Evolutionary conservation across 1,140 invertebrate genomes (phyloP).

Genomic region (Zaprionus lachaisei): DNA sequence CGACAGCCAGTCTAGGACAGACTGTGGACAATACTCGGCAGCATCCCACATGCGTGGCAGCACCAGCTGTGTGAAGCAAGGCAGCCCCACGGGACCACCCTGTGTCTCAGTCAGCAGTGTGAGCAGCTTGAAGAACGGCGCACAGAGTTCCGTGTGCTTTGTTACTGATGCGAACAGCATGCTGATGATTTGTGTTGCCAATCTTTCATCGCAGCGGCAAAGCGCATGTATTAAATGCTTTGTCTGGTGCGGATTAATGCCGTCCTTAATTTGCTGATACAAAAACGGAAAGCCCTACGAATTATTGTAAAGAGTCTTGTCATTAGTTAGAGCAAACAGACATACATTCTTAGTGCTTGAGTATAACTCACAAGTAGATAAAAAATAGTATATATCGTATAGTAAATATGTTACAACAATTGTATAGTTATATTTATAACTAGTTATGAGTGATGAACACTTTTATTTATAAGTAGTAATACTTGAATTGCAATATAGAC

Average conservation of each 20-base stretch:
- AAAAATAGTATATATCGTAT: background rate
- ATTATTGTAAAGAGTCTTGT: constrained; percentile 10
- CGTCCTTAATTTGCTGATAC: constrained; percentile 97
- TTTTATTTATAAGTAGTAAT: too few relatives aligned
- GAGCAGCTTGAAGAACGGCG: constrained; percentile 96
- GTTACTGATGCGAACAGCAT: constrained; percentile 96
- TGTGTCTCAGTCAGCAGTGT: constrained; percentile 91
- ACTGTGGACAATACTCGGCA: constrained; percentile 94
- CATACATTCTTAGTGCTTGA: background rate
- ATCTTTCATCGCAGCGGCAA: constrained; percentile 94
- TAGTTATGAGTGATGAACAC: too few relatives aligned
- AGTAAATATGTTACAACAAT: too few relatives aligned
- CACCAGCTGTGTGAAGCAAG: constrained; percentile 95
- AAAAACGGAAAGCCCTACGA: constrained; percentile 94
- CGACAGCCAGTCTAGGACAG: constrained; percentile 96
- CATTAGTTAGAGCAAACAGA: background rate
- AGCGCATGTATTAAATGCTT: constrained; percentile 96
- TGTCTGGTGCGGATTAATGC: constrained; percentile 95
- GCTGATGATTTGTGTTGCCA: constrained; percentile 93
- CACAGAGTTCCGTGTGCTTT: constrained; percentile 93
- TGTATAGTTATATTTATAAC: too few relatives aligned
- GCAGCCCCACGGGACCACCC: constrained; percentile 91
- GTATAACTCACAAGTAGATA: background rate
- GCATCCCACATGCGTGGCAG: constrained; percentile 95
- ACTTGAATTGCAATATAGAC: too few relatives aligned